Percentiles rank a stretch among this genome's conserved stretches.
phyloP scores from a whole-genome alignment of 2,888 invertebrate species.

The Anodontia alba region DNA sequence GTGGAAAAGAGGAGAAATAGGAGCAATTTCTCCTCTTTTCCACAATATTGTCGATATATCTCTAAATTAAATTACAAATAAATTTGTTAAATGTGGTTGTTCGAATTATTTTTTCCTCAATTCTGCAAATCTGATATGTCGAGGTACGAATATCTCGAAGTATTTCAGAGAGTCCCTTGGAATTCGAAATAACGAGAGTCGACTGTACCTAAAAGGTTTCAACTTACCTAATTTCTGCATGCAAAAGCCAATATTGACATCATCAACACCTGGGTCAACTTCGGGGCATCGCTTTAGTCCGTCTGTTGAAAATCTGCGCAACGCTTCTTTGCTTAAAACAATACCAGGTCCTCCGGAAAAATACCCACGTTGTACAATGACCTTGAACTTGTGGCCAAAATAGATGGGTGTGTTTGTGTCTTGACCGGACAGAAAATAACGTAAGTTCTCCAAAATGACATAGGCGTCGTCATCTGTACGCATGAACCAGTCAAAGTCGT shows the following conservation, averaged over 20 bases:
- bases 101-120: too few species aligned
- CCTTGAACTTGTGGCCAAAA: slow-evolving; percentile 86
- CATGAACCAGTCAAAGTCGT: slow-evolving; percentile 97
- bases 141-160: too few species aligned
- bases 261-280: background rate
- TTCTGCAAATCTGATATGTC: too few species aligned
- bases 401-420: slow-evolving; percentile 89
- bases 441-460: slow-evolving; percentile 96
- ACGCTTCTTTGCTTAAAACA: slow-evolving; percentile 93
- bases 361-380: slow-evolving; percentile 81
- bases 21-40: too few species aligned
- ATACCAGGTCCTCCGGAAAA: slow-evolving; percentile 89
- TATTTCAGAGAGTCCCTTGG: too few species aligned
- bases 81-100: too few species aligned
- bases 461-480: slow-evolving; percentile 99
- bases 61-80: too few species aligned
- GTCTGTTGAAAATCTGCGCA: slow-evolving; percentile 86
- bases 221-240: background rate
- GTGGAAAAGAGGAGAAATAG: too few species aligned
- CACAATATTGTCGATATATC: too few species aligned
- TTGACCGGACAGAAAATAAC: slow-evolving; percentile 88
- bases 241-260: background rate
- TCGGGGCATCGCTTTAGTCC: background rate
- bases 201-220: too few species aligned
- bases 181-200: too few species aligned